A percentile compares a stretch with the other conserved stretches of the same genome.
Conservation (phyloP, 2,797 vertebrate species). For the Coccyzus lansbergi region DNA sequence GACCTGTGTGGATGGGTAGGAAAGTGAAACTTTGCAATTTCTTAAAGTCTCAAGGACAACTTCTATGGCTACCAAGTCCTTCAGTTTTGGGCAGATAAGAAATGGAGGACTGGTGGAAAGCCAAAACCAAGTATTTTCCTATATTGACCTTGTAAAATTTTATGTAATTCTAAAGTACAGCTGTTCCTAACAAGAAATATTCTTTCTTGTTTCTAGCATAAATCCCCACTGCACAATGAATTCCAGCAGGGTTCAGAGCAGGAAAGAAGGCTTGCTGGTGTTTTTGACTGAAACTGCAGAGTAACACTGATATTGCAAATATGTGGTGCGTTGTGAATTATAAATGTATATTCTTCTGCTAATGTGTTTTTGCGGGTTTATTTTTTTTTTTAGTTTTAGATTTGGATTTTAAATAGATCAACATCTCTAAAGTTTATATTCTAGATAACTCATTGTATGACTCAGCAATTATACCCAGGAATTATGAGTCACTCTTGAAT, state of each 20-base stretch:
- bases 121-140: not conserved
- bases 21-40: not conserved
- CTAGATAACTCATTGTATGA: not conserved
- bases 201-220: not conserved
- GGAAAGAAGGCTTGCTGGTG: not conserved
- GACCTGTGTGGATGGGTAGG: rapidly evolving
- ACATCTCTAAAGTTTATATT: not conserved
- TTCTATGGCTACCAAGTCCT: not conserved
- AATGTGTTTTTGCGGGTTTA: not conserved
- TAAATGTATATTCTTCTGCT: not conserved
- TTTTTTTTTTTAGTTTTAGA: not conserved
- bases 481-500: not conserved
- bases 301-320: not conserved
- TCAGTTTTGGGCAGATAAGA: not conserved
- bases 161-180: not conserved
- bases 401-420: not conserved
- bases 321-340: not conserved
- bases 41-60: not conserved
- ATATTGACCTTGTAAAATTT: not conserved
- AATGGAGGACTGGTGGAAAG: not conserved
- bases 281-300: not conserved
- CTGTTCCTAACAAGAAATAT: not conserved
- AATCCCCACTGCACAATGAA: not conserved
- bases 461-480: not conserved
- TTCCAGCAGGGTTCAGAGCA: not conserved